Evolutionary conservation across 2,888 invertebrate genomes (phyloP), one percentile per base, ranked within the genome.

Genomic region (Acleris sparsana): DNA sequence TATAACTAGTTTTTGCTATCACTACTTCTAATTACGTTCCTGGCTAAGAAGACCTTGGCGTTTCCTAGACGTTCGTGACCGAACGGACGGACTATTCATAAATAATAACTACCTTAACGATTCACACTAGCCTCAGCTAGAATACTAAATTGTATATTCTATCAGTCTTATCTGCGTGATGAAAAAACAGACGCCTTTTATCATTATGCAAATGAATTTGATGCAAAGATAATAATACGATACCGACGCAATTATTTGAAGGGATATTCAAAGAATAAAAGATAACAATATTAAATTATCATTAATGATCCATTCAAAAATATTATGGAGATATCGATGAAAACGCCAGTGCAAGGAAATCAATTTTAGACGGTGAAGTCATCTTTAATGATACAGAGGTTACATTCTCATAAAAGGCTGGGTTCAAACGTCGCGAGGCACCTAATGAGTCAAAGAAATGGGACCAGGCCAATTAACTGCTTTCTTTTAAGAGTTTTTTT

Each of bases 21-120:
- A 62, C 68, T 46, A 43, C 57, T 68, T 62, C 62, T 63, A 82
- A 86, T 85, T 82, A 81, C 82, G 74, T 78, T 83, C 82, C 80
- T 80, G 79, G 79, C 80, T 79, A 74, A 80, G 80, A 59, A 68
- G 75, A 74, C 84, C 86, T 87, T 86, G 86, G 78, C 70, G 52
- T 73, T 73, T 61, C 71, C 68, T 74, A 71, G 68, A 67, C 62
- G 74, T 75, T 87, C 86, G 87, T 87, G 87, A 86, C 86, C 80
- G 80, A 77, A 72, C 75, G 75, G 78, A 76, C 78, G 73, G 71
- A 77, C 76, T 75, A 72, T 71, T 77, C 78, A 79, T 74, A 75
- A 75, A 77, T 75, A 75, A 77, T 75, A 77, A 79, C 73, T 75
- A 77, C 76, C 71, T 74, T 57, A 13, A 70, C 71, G 71, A 73